Base-by-base conservation (phyloP, 2,888 invertebrate genomes). In the Cynaeus angustus region DNA sequence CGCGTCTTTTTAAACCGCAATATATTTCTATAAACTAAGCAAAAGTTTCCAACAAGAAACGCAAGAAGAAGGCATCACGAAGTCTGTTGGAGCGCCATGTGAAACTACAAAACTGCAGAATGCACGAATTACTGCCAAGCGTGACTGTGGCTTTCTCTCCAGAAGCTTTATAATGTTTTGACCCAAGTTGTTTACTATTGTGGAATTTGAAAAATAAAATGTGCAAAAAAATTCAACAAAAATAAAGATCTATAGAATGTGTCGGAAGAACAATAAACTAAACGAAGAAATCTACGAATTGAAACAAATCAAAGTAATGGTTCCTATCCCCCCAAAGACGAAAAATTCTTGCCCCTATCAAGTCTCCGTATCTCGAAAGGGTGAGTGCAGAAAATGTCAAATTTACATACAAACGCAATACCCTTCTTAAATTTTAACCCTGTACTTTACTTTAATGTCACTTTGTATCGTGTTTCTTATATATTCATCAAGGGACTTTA, bases 401-500 rank as follows among this genome's bases (percentile, higher is more conserved):
- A 79, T 79, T 79, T 76, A 76, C 79, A 79, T 79, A 78, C 74
- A 81, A 82, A 81, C 81, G 80, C 78, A 77, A 79, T 78, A 77
- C 80, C 82, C 81, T 83, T 82, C 83, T 83, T 83, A 81, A 82
- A 83, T 80, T 82, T 81, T 79, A 80, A 79, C 79, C 82, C 82
- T 74, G 75, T 76, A 77, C 82, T 82, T 80, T 79, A 78, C 80
- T 79, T 82, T 82, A 82, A 83, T 83, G 83, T 83, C 83, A 83
- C 81, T 82, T 82, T 82, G 82, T 83, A 83, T 83, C 83, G 82
- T 80, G 79, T 83, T 83, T 83, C 83, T 83, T 83, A 82, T 83
- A 83, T 83, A 83, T 83, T 83, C 83, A 83, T 83, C 83, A 83
- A 83, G 83, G 82, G 83, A 82, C 83, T 83, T 82, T 82, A 83